Evolutionary conservation across 2,888 invertebrate species (phyloP).

Genomic region (Gymnocheta viridis): DNA sequence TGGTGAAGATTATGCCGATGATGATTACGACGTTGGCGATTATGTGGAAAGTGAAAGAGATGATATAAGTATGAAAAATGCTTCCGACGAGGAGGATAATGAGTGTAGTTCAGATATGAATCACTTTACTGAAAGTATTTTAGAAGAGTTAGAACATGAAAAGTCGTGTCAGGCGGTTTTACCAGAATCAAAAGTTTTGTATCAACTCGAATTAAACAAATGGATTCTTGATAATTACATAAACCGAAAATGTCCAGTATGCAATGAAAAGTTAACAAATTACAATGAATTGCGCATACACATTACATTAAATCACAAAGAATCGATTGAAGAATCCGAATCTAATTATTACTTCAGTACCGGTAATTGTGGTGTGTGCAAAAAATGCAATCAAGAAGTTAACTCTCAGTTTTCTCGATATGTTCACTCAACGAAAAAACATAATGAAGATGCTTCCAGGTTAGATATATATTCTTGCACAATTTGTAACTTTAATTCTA

Average conservation of each 20-base stretch:
- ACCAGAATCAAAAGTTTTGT: neutral
- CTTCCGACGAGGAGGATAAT: neutral
- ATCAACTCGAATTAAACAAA: neutral
- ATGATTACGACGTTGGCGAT: neutral
- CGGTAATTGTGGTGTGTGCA: conserved; percentile 2
- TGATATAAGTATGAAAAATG: conserved; percentile 1
- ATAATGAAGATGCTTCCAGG: neutral
- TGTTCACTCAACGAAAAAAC: neutral
- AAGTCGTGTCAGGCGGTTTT: neutral
- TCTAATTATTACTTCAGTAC: neutral
- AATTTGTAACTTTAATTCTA: conserved; percentile 6
- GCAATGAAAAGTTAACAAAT: conserved; percentile 31
- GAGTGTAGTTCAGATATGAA: neutral
- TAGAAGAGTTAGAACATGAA: neutral
- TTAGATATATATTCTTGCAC: neutral
- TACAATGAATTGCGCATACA: conserved; percentile 47
- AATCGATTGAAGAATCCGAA: neutral
- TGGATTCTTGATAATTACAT: conserved; percentile 5
- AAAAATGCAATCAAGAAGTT: conserved; percentile 7
- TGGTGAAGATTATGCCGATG: neutral
- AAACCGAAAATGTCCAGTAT: conserved; percentile 55
- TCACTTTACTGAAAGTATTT: too few species aligned
- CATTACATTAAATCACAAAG: conserved; percentile 33
- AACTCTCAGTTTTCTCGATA: neutral
- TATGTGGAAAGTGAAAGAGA: neutral